phyloP scores from a whole-genome alignment of 2,113 vertebrate species.

The Campylomormyrus tamandua region DNA sequence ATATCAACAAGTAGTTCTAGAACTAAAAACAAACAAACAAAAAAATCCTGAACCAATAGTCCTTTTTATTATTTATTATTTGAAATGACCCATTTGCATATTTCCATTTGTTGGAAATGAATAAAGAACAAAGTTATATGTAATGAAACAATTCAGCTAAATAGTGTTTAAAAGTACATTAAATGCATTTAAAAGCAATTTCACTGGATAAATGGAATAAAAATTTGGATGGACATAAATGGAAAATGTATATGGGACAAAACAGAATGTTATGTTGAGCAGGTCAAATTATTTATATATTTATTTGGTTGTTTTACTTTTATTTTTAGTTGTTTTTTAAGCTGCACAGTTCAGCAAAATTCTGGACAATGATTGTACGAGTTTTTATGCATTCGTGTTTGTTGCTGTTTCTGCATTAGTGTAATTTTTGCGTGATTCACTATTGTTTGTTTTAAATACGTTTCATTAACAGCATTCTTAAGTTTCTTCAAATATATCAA shows the following conservation, averaged over 20 bases:
- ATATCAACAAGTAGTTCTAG: not conserved
- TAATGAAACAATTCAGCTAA: not conserved
- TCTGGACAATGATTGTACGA: constrained; percentile 51
- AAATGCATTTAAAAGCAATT: not conserved
- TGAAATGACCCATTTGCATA: not conserved
- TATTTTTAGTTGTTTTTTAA: constrained; percentile 28
- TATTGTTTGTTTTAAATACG: constrained; percentile 32
- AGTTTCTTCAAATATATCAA: constrained; percentile 22
- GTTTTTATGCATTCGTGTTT: constrained; percentile 41
- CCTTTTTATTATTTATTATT: not conserved
- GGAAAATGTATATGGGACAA: not conserved
- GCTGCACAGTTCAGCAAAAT: constrained; percentile 31
- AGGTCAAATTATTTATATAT: constrained; percentile 33
- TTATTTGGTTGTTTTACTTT: constrained; percentile 30
- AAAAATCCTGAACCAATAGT: not conserved
- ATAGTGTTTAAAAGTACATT: not conserved
- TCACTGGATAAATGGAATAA: not conserved
- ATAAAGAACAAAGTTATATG: constrained; percentile 3
- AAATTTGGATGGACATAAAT: not conserved
- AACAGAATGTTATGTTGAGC: constrained; percentile 23
- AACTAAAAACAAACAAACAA: not conserved
- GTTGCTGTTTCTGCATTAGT: constrained; percentile 49
- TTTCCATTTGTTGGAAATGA: not conserved
- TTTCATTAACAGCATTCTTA: constrained; percentile 27
- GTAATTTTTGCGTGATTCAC: constrained; percentile 29